Conservation (phyloP, 2,888 invertebrate species). For the Polietes domitor region DNA sequence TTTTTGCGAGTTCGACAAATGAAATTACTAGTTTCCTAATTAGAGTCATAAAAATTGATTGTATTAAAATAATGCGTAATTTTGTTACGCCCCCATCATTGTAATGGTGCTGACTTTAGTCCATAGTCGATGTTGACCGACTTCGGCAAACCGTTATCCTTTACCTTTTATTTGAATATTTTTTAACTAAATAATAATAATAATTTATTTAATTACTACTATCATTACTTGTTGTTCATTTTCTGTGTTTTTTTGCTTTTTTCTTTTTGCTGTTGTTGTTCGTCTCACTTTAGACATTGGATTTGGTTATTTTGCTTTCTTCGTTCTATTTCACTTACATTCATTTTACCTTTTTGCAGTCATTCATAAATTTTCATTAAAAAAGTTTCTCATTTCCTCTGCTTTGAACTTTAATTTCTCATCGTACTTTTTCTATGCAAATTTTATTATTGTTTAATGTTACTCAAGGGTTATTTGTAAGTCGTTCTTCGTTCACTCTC, state of each 20-base stretch:
- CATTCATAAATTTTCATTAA: constrained; percentile 1
- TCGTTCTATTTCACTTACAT: constrained; percentile 12
- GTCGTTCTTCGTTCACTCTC: constrained; percentile 22
- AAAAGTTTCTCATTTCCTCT: constrained; percentile 20
- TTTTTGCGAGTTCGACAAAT: no score
- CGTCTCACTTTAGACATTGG: constrained; percentile 59
- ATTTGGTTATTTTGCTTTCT: constrained; percentile 66
- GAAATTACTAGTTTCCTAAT: no score
- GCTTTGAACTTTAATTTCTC: constrained; percentile 13
- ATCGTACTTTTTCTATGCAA: constrained; percentile 40
- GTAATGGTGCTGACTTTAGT: not conserved
- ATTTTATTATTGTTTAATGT: constrained; percentile 45
- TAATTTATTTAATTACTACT: constrained; percentile 19
- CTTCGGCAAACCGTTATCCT: not conserved
- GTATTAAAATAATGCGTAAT: no score
- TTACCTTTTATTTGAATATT: not conserved
- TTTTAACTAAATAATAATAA: constrained; percentile 28
- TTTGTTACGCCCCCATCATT: no score
- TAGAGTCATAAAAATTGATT: no score
- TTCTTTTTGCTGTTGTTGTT: constrained; percentile 8
- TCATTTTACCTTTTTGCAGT: not conserved
- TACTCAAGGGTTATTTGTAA: constrained; percentile 57
- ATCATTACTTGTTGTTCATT: constrained; percentile 21
- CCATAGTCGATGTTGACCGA: not conserved
- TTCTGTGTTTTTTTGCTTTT: constrained; percentile 31